A percentile compares a stretch with the other conserved stretches of the same genome.
Evolutionary conservation across 2,797 vertebrate genomes (phyloP).

Genomic region (Decapterus maruadsi): DNA sequence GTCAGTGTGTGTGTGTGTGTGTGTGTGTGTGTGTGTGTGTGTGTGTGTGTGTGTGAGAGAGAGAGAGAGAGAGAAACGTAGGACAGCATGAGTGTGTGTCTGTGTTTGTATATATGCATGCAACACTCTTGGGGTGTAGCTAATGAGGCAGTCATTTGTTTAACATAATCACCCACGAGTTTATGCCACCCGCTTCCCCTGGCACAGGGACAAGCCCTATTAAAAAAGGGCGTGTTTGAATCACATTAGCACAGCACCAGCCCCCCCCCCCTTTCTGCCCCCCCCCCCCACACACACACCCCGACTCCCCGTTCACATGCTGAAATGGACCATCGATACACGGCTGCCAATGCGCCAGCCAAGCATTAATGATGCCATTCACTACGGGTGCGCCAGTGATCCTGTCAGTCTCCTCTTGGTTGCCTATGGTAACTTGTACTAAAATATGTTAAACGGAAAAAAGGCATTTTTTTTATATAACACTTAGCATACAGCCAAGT

Average conservation of each 20-base stretch:
- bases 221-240: slow-evolving; percentile 69
- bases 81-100: slow-evolving; percentile 25
- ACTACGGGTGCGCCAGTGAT: slow-evolving; percentile 43
- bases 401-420: slow-evolving; percentile 26
- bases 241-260: slow-evolving; percentile 56
- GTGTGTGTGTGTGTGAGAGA: slow-evolving; percentile 23
- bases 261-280: slow-evolving; percentile 16
- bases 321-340: slow-evolving; percentile 55
- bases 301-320: slow-evolving; percentile 43
- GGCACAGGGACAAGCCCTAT: slow-evolving; percentile 61
- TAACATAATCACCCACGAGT: slow-evolving; percentile 78
- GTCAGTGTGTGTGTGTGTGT: slow-evolving; percentile 48
- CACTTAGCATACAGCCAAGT: slow-evolving; percentile 44
- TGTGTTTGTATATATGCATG: slow-evolving; percentile 63
- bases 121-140: slow-evolving; percentile 61
- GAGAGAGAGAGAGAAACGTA: slow-evolving; percentile 28
- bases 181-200: slow-evolving; percentile 70
- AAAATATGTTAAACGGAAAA: slow-evolving; percentile 56
- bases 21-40: slow-evolving; percentile 29
- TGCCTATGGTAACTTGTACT: slow-evolving; percentile 41
- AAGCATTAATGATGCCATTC: slow-evolving; percentile 68
- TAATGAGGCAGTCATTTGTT: slow-evolving; percentile 82
- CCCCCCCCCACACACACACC: no score
- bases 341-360: slow-evolving; percentile 59
- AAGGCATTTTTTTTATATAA: slow-evolving; percentile 31